These are phyloP conservation scores for Corydoras sp. DNA, from an alignment of 2,113 vertebrate species.

Conservation along the genomic window DNA sequence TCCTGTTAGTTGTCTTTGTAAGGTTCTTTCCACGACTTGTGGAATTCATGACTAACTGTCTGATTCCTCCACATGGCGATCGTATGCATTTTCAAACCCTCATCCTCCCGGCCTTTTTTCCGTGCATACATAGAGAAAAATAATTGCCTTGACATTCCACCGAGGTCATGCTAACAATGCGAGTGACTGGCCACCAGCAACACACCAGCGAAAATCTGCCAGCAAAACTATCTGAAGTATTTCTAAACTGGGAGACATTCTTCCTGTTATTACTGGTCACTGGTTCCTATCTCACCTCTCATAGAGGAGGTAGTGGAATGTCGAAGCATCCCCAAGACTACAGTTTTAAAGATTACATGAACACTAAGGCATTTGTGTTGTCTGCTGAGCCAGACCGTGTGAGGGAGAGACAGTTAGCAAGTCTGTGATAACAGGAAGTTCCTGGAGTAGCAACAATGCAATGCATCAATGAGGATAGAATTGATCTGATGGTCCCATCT, in stretches of 20 bases:
- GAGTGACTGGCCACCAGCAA: constrained; percentile 29
- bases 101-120: constrained; percentile 14
- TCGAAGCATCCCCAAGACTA: constrained; percentile 26
- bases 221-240: constrained; percentile 35
- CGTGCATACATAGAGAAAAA: constrained; percentile 30
- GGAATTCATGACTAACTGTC: constrained; percentile 41
- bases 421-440: constrained; percentile 36
- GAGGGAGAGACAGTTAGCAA: constrained; percentile 16
- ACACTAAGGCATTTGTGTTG: constrained; percentile 25
- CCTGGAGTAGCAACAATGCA: constrained; percentile 25
- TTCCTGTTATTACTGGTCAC: constrained; percentile 46
- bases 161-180: constrained; percentile 43
- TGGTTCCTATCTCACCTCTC: constrained; percentile 36
- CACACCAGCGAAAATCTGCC: constrained; percentile 21
- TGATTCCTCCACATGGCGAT: constrained; percentile 36
- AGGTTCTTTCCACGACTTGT: constrained; percentile 25
- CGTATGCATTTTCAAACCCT: constrained; percentile 17
- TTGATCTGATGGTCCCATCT: constrained; percentile 25
- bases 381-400: background rate
- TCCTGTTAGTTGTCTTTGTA: constrained; percentile 11
- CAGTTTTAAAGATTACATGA: constrained; percentile 31
- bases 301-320: constrained; percentile 19
- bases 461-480: constrained; percentile 17
- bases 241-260: constrained; percentile 43
- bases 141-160: constrained; percentile 43